Evolutionary conservation across 2,797 vertebrate species (phyloP).

Genomic region (Jordanella pulchra): DNA sequence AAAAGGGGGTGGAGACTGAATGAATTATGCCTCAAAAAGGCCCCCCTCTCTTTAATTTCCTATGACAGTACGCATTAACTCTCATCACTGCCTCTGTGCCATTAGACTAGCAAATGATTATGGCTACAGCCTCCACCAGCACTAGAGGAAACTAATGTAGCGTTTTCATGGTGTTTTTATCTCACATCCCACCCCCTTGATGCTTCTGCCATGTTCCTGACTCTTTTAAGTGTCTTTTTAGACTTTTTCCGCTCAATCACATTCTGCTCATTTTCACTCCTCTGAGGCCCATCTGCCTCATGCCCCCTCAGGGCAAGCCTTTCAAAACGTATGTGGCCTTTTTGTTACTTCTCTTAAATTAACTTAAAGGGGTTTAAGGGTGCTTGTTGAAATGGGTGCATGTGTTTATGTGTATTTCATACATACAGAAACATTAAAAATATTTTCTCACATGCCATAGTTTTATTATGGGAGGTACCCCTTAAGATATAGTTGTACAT

Average conservation of each 20-base stretch:
- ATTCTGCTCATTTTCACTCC: slow-evolving; percentile 75
- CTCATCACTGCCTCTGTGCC: slow-evolving; percentile 67
- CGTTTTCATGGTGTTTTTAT: slow-evolving; percentile 58
- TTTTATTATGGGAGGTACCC: slow-evolving; percentile 14
- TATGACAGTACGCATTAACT: slow-evolving; percentile 74
- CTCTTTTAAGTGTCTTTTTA: slow-evolving; percentile 69
- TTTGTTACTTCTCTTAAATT: slow-evolving; percentile 64
- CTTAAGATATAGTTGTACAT: slow-evolving; percentile 20
- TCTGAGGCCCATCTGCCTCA: slow-evolving; percentile 65
- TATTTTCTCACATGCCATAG: background rate
- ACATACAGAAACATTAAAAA: background rate
- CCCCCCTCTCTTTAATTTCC: slow-evolving; percentile 76
- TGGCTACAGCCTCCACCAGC: slow-evolving; percentile 52
- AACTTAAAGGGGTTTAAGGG: slow-evolving; percentile 55
- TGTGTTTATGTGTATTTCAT: slow-evolving; percentile 24
- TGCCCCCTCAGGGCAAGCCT: slow-evolving; percentile 56
- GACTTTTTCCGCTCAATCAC: slow-evolving; percentile 73
- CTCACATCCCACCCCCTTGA: slow-evolving; percentile 53
- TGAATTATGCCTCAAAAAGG: slow-evolving; percentile 74
- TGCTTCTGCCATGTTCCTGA: slow-evolving; percentile 62
- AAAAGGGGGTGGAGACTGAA: slow-evolving; percentile 55
- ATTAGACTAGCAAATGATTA: slow-evolving; percentile 76
- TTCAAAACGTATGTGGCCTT: slow-evolving; percentile 68
- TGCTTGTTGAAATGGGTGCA: slow-evolving; percentile 47
- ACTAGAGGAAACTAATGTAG: slow-evolving; percentile 66